A percentile compares a stretch with the other conserved stretches of the same genome.
Conservation (phyloP, 1,140 invertebrate species). For the Caenorhabditis brenneri region DNA sequence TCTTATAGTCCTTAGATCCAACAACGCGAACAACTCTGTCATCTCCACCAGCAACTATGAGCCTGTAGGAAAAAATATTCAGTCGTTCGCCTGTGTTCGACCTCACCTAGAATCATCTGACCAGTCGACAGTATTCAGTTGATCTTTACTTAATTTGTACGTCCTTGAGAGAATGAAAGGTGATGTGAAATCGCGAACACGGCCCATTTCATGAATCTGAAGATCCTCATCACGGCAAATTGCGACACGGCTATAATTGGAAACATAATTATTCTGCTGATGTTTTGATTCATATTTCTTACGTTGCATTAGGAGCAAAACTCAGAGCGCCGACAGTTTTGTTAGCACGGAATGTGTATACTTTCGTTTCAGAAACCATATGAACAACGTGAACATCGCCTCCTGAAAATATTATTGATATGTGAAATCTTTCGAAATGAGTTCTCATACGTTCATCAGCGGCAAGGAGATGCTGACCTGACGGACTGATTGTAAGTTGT, state of each 20-base stretch:
- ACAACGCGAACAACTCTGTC: conserved; percentile 49
- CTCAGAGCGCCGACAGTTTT: conserved; percentile 79
- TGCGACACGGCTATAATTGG: conserved; percentile 78
- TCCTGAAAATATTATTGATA: conserved; percentile 74
- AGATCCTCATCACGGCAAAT: conserved; percentile 85
- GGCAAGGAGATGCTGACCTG: conserved; percentile 83
- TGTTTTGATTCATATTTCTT: conserved; percentile 42
- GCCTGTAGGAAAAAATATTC: background rate
- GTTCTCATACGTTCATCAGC: conserved; percentile 80
- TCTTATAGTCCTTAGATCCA: conserved; percentile 71
- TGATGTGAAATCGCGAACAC: conserved; percentile 82
- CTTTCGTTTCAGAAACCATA: conserved; percentile 81
- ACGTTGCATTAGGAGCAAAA: conserved; percentile 91
- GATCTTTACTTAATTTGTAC: conserved; percentile 81
- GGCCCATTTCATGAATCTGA: conserved; percentile 83
- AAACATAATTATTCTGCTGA: background rate
- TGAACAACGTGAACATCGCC: conserved; percentile 87
- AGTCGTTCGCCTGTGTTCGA: background rate
- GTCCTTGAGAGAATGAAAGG: conserved; percentile 83
- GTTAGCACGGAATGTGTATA: conserved; percentile 86
- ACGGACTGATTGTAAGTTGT: conserved; percentile 83
- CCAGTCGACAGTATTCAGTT: conserved; percentile 86
- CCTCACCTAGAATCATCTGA: conserved; percentile 82
- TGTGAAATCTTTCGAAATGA: conserved; percentile 65
- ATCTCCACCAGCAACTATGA: conserved; percentile 47